Base-by-base conservation (phyloP, 35 echinoderm and acorn worm species). In the Ophiothrix spiculata region DNA sequence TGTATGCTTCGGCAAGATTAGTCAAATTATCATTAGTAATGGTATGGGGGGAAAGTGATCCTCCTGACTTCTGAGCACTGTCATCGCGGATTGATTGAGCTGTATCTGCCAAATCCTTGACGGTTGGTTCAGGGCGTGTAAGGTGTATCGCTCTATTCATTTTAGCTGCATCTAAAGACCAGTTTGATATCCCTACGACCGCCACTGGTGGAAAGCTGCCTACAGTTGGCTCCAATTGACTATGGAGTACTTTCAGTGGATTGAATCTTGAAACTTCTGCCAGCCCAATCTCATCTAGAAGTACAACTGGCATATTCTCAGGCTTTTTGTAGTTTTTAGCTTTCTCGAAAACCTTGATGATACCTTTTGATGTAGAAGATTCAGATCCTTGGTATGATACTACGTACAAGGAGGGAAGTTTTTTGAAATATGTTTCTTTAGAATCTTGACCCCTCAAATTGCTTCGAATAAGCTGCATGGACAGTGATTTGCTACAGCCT, bases 81-180 rank as follows among this genome's bases (percentile, higher is more conserved):
- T 83, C 81, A 64, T 83, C 81, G 35, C 81, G 81, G 33, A 87
- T 78, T 1, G 69, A 87, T 75, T 75, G 77, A 37, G 85, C 85
- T 76, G 60, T 87, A 4, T 87, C 75, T 28, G 46, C 37, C 25
- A 87, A 34, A 41, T 87, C 85, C 1, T 78, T 39, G 39, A n/a
- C 75, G 46, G 39, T 75, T 87, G 85, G 85, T 46, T 76, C 85
- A 39, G 60, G 60, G 39, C 85, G 31, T 0, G 85, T 78, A 21
- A 87, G 60, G 28, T 76, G 85, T 31, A 87, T 75, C 45, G 60
- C 85, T 46, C 85, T 35, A 39, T 87, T 87, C 85, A 87, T 87
- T 32, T 87, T 87, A 31, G 85, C 85, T 77, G 85, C 60, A 87
- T 87, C 85, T 29, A 87, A 42, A 1, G 85, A 73, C 85, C 85